Conservation (phyloP, 2,888 invertebrate species). For the Cataglyphis altisquamis region DNA sequence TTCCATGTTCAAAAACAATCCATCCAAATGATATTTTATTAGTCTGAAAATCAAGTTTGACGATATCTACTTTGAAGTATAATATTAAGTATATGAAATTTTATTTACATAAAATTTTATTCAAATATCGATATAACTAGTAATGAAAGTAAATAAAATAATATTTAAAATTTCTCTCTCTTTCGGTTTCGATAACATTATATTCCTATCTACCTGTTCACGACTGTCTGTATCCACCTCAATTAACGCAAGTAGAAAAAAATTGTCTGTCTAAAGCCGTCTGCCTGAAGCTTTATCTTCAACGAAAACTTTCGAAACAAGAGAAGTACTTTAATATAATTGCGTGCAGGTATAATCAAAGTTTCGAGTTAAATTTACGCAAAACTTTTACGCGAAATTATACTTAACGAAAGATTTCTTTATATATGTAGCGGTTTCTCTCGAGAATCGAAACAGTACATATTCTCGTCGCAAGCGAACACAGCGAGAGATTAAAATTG, state of each 20-base stretch:
- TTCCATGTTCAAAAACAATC: neutral
- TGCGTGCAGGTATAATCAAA: slow-evolving; percentile 28
- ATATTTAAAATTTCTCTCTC: neutral
- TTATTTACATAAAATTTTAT: neutral
- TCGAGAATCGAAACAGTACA: neutral
- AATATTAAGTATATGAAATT: neutral
- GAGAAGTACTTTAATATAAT: slow-evolving; percentile 8
- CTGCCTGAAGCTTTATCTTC: neutral
- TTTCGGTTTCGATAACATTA: neutral
- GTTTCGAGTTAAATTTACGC: slow-evolving; percentile 18
- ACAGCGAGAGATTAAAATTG: slow-evolving; percentile 1
- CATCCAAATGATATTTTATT: neutral
- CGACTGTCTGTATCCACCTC: neutral
- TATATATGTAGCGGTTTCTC: neutral
- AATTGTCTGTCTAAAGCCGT: neutral
- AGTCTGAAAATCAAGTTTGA: neutral
- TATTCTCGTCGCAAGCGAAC: neutral
- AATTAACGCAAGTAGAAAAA: slow-evolving; percentile 15
- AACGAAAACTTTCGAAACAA: slow-evolving; percentile 23
- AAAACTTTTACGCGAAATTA: slow-evolving; percentile 20
- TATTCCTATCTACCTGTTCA: neutral
- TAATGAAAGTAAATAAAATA: neutral
- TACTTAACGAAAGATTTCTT: slow-evolving; percentile 4
- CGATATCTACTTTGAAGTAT: neutral
- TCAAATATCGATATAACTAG: neutral